These are phyloP conservation scores for Slavum lentiscoides DNA, from an alignment of 2,888 invertebrate genomes.

Conservation along the genomic window DNA sequence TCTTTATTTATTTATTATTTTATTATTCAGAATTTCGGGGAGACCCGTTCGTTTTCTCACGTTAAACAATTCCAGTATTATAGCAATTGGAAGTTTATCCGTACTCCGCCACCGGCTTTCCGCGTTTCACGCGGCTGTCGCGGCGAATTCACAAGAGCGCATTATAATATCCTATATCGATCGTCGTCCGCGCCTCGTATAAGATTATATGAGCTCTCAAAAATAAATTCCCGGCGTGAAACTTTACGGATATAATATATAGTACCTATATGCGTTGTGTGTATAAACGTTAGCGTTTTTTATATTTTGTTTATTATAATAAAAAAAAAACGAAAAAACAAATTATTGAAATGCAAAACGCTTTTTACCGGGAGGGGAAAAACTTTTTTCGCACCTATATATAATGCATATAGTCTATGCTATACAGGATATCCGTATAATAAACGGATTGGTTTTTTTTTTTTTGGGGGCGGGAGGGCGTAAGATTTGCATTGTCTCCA, in stretches of 20 bases:
- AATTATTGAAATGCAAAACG: constrained; percentile 21
- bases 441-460: background rate
- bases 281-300: too few relatives aligned
- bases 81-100: constrained; percentile 14
- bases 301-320: constrained; percentile 1
- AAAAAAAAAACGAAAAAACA: background rate
- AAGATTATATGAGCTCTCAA: constrained; percentile 46
- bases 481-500: too few relatives aligned
- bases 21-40: constrained; percentile 28
- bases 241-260: constrained; percentile 20
- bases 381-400: background rate
- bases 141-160: constrained; percentile 2
- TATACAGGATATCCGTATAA: background rate
- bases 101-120: background rate
- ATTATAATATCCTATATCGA: constrained; percentile 37
- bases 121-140: constrained; percentile 11
- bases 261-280: background rate
- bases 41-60: constrained; percentile 28
- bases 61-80: constrained; percentile 37
- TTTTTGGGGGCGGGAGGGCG: too few relatives aligned
- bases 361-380: constrained; percentile 1
- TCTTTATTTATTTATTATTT: background rate
- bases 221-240: constrained; percentile 34
- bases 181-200: constrained; percentile 25
- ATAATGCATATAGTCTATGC: background rate